Conservation (phyloP, 2,888 invertebrate species). For the Cepaea hortensis region DNA sequence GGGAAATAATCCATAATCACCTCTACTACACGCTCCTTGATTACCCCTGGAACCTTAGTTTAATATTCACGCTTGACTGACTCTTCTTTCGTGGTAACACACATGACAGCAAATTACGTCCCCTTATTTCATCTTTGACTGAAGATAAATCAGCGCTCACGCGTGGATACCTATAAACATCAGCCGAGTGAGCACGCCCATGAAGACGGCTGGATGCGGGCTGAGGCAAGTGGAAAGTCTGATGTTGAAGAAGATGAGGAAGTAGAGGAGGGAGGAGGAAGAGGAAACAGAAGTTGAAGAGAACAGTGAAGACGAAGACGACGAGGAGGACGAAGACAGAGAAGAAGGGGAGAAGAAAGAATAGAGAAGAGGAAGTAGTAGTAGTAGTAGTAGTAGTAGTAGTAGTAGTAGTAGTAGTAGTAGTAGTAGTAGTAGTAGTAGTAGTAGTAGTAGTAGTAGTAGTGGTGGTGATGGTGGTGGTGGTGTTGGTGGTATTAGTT, state of each 20-base stretch:
- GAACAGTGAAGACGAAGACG: background rate
- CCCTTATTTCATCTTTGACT: no score
- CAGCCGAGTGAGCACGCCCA: no score
- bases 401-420: slow-evolving; percentile 21
- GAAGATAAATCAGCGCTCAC: no score
- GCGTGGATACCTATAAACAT: no score
- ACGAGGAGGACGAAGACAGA: background rate
- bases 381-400: slow-evolving; percentile 4
- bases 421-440: slow-evolving; percentile 25
- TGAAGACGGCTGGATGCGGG: no score
- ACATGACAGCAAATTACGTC: no score
- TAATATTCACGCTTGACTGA: no score
- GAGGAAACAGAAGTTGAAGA: background rate
- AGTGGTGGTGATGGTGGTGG: background rate
- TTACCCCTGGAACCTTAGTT: no score
- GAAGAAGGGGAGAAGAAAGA: background rate
- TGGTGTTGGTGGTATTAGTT: background rate
- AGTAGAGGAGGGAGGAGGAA: background rate
- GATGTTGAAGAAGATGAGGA: background rate
- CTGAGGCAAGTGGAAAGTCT: background rate
- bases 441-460: slow-evolving; percentile 14
- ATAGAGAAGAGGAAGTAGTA: background rate
- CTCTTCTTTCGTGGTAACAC: no score
- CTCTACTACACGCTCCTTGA: no score
- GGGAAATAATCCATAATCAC: no score